Evolutionary conservation across 2,797 vertebrate species (phyloP), one percentile per base, ranked within the genome.

Genomic region (Synanceia verrucosa): DNA sequence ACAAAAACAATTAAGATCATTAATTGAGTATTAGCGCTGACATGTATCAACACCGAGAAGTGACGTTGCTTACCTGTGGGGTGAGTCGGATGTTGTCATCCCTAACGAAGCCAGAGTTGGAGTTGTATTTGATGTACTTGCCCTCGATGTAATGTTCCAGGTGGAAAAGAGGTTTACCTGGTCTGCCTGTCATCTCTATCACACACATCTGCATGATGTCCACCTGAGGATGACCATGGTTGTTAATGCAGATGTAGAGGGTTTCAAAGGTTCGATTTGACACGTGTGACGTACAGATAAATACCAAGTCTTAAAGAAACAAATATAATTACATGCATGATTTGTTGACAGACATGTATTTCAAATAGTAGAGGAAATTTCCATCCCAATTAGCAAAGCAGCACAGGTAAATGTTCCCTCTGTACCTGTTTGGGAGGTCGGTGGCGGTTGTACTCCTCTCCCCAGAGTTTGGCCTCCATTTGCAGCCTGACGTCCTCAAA

Each of bases 91-190:
- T 93, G 93, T 97, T 96, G 83, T 99, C 97, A 0, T 99, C 98
- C 14, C 94, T 94, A 70, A 99, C 98, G 2, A 99, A 99, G 73
- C 98, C 98, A 0, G 98, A 99, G 93, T 99, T 99, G 57, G 98
- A 99, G 94, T 99, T 99, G 89, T 99, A 99, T 80, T 99, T 99
- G 86, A 98, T 98, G 93, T 99, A 99, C 79, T 98, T 98, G 65
- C 98, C 98, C 89, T 99, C 98, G 3, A 99, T 99, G 90, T 97
- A 99, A 85, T 99, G 98, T n/a, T 99, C 98, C 90, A 99, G 89
- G 70, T 99, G 98, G 87, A 95, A 99, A 3, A 99, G 91, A 4
- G 97, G 97, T 65, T 94, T 94, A 13, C 93, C 96, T 0, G 95
- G 94, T 29, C 96, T 89, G 52, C 92, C 87, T 12, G 63, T 94